Evolutionary conservation across 2,888 invertebrate species (phyloP), one percentile per base, ranked within the genome.

Genomic region (Brenthis hecate): DNA sequence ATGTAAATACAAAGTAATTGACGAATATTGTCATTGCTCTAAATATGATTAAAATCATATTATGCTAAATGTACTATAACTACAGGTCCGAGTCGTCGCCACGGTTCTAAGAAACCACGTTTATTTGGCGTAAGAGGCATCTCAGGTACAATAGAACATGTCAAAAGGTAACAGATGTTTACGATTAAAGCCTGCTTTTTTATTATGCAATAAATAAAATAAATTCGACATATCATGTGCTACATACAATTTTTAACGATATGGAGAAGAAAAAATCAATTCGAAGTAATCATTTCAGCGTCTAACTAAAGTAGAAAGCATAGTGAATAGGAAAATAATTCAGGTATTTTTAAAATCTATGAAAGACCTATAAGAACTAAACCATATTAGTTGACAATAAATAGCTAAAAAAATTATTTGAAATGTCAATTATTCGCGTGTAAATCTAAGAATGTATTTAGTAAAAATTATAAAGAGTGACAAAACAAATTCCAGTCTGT

Each of bases 1-100:
- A 62, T 58, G 83, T 82, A 78, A 79, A 43, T 43, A 43, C 36
- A 83, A 84, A 81, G 80, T 88, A 89, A 89, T 88, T 89, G 89
- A 89, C 89, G 80, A 80, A 85, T 88, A 89, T 88, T 89, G 88
- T 87, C 88, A 85, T 86, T 81, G 81, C 81, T 81, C 79, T 86
- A 85, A 84, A 78, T 79, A 76, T 79, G 55, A 50, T 56, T 32
- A 47, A 62, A 67, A 69, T 28, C 64, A 57, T 68, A 58, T 63
- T 69, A 66, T 61, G 58, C 66, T 67, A 57, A 54, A 57, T 66
- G 54, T 63, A 64, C 50, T 65, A 72, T 51, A 51, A 56, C 53
- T 60, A 69, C 47, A 63, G 79, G 61, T 62, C 36, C 19, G 32
- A 67, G 65, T 69, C 53, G 61, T 82, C 86, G 87, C 88, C 88